Evolutionary conservation across 2,113 vertebrate species (phyloP).

Genomic region (Antennarius striatus): DNA sequence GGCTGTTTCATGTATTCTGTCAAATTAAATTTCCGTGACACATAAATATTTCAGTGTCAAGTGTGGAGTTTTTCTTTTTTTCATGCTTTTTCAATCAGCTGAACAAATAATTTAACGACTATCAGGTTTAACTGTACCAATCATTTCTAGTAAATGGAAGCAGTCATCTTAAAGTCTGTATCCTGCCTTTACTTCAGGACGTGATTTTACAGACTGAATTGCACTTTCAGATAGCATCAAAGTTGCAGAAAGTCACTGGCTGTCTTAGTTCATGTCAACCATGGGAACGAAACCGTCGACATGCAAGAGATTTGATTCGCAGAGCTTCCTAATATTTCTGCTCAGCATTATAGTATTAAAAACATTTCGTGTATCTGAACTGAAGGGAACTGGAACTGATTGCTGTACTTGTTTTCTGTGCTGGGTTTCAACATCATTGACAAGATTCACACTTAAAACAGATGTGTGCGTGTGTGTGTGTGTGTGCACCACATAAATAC

Average conservation of each 20-base stretch:
- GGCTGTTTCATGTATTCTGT: constrained; percentile 6
- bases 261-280: constrained; percentile 8
- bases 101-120: not conserved
- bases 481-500: too few relatives aligned
- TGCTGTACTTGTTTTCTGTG: too few relatives aligned
- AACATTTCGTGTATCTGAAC: too few relatives aligned
- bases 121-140: constrained; percentile 20
- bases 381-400: too few relatives aligned
- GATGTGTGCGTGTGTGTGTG: too few relatives aligned
- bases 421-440: too few relatives aligned
- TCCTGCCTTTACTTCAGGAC: constrained; percentile 1
- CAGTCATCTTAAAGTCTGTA: constrained; percentile 3
- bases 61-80: not conserved
- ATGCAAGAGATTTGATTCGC: not conserved
- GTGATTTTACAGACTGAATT: not conserved
- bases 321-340: constrained; percentile 13
- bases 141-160: constrained; percentile 39
- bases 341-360: not conserved
- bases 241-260: not conserved
- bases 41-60: constrained; percentile 17
- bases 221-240: constrained; percentile 17
- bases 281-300: not conserved
- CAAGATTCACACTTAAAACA: too few relatives aligned
- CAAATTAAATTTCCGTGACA: not conserved
- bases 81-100: too few relatives aligned